phyloP scores from a whole-genome alignment of 2,113 vertebrate species.

The Cairina moschata region DNA sequence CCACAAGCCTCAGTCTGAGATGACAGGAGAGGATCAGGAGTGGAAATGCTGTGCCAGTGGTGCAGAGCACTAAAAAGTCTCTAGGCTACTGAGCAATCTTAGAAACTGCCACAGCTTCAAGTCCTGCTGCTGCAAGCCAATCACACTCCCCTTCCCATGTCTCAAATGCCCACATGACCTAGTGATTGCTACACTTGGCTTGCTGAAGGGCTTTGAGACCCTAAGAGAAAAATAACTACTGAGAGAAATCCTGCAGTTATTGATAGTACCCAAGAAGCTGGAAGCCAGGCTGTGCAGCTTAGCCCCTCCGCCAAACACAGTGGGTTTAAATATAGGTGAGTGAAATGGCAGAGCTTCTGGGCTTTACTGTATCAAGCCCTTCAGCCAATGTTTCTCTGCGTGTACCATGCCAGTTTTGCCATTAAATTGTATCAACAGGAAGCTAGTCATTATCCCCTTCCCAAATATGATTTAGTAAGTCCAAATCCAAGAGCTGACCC shows the following conservation, averaged over 20 bases:
- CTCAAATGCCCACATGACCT: neutral
- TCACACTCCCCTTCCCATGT: neutral
- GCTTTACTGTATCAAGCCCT: neutral
- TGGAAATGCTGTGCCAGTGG: neutral
- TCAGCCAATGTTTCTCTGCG: neutral
- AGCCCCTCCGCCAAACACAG: neutral
- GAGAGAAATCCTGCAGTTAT: neutral
- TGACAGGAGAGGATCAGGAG: neutral
- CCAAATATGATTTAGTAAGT: constrained; percentile 9
- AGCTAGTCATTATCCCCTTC: neutral
- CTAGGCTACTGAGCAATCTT: neutral
- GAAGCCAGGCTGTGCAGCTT: neutral
- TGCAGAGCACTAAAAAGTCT: neutral
- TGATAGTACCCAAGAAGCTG: neutral
- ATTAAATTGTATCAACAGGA: neutral
- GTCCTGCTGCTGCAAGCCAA: neutral
- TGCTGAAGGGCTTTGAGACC: neutral
- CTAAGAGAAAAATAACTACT: neutral
- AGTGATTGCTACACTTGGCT: neutral
- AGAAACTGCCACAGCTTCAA: neutral
- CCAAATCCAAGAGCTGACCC: constrained; percentile 33
- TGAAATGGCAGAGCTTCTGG: neutral
- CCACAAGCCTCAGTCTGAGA: neutral
- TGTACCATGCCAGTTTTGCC: neutral
- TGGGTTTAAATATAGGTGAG: neutral